These are phyloP conservation scores for Rattus norvegicus DNA, from an alignment of 2,113 vertebrate genomes.

Conservation along the genomic window GRCr8 NC_086024.1:74636001-74636500, in stretches of 20 bases:
- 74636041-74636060: not conserved
- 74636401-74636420: not conserved
- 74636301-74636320: not conserved
- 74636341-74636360: not conserved
- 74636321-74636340: not conserved
- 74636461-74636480: not conserved
- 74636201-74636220: not conserved
- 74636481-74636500: not conserved
- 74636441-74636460: not conserved
- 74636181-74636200: not conserved
- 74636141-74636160: not conserved
- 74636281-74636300: not conserved
- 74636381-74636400: not conserved
- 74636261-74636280: not conserved
- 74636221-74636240: not conserved
- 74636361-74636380: not conserved
- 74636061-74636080: not conserved
- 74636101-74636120: not conserved
- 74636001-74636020: not conserved
- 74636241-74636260: not conserved
- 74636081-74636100: not conserved
- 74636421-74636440: not conserved
- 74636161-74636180: not conserved
- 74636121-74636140: constrained; percentile 3
- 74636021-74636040: too few species aligned